Conservation (phyloP, 30 jellyfish, hydroid and myxozoan species). For the Rhopilema esculentum region DNA sequence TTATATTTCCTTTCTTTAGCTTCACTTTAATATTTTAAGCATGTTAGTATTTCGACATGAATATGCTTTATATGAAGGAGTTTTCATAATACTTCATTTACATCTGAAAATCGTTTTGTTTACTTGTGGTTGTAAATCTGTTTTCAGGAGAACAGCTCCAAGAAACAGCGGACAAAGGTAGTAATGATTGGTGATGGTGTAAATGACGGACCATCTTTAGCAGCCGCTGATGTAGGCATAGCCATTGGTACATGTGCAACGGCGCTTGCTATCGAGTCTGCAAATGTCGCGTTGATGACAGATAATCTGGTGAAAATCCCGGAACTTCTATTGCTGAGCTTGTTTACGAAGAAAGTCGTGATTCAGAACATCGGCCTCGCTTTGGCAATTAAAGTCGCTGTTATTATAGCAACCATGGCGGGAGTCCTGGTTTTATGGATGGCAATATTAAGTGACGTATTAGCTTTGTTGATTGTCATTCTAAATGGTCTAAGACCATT, state of each 20-base stretch:
- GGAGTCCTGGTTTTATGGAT: conserved; percentile 75
- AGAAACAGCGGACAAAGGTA: conserved; percentile 45
- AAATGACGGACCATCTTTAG: conserved; percentile 93
- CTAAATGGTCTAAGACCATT: conserved; percentile 89
- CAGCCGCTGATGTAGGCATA: conserved; percentile 98
- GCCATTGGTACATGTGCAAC: conserved; percentile 96
- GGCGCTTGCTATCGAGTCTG: conserved; percentile 94
- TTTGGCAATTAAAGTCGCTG: conserved; percentile 63
- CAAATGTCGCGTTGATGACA: conserved; percentile 89
- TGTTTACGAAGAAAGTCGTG: conserved; percentile 69
- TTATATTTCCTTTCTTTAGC: no score
- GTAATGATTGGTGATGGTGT: conserved; percentile 99
- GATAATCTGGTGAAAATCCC: conserved; percentile 83
- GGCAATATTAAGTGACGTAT: conserved; percentile 90
- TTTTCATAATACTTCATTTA: no score
- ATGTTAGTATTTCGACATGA: no score
- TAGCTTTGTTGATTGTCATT: conserved; percentile 81
- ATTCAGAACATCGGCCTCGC: conserved; percentile 76
- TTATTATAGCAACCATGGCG: conserved; percentile 70
- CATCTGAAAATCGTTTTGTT: no score
- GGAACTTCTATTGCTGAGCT: conserved; percentile 61
- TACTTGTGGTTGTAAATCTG: neutral
- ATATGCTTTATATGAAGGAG: no score
- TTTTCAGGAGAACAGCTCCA: conserved; percentile 15
- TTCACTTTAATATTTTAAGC: no score